Base-by-base conservation (phyloP, 2,797 vertebrate genomes). In the Crocidura indochinensis region DNA sequence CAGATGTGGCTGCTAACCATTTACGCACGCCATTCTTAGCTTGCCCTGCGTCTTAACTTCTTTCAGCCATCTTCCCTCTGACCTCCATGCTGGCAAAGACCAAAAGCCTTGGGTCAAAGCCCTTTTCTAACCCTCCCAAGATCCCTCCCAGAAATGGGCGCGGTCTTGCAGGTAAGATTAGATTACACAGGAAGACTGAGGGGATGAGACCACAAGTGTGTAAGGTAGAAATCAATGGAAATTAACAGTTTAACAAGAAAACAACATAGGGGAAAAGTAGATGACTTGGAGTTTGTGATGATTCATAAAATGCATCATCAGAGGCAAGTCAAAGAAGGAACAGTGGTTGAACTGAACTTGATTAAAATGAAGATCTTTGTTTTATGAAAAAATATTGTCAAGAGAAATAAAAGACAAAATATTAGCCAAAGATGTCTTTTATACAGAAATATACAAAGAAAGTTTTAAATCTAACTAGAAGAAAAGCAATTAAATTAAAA, bases 401-500 rank as follows among this genome's bases (percentile, higher is more conserved):
- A 29, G 17, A 71, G 7, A 24, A 38, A n/a, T 26, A 81, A 8
- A 44, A 24, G 27, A 46, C 24, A 74, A 73, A 81, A 74, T 53
- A 46, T 74, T 74, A 53, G 26, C 60, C 74, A 67, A 29, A 29
- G 69, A 74, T 10, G 47, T 1, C 26, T 69, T 56, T 51, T 51
- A 10, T 44, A 12, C 10, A 26, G 31, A 53, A 44, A 77, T 27
- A 76, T n/a, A 68, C 6, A 56, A 56, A 53, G 47, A 67, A 67
- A 3, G 11, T n/a, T 75, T 78, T 46, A 78, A 71, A 87, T 17
- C 69, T 29, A 68, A 72, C 24, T 73, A 44, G 44, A 38, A 72
- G n/a, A 80, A 47, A 88, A 65, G 31, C 11, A 65, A 74, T 60
- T 5, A 2, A 26, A 74, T 60, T 89, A 71, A 89, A 72, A 88